Evolutionary conservation across 2,888 invertebrate genomes (phyloP), one percentile per base, ranked within the genome.

Genomic region (Drosophila kuntzei): DNA sequence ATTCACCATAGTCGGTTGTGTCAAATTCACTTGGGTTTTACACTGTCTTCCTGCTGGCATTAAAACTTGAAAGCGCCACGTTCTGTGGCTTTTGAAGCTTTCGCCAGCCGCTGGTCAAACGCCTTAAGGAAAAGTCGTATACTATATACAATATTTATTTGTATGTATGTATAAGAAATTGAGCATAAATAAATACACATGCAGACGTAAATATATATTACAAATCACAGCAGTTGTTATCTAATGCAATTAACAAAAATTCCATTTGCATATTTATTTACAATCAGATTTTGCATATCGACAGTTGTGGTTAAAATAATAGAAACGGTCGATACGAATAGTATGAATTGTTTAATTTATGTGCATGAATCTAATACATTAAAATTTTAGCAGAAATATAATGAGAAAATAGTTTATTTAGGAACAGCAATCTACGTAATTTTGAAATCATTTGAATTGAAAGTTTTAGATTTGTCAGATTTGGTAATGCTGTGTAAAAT

Each of bases 11-110:
- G 16, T 20, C 39, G 44, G 44, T 74, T 50, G 64, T 75, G 71
- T 66, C 67, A 76, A 86, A 83, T 66, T 73, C 83, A 63, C 86
- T 68, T 71, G 78, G 76, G 76, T 68, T 80, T 83, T 78, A 60
- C 53, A 64, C 58, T 74, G 76, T 78, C 71, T 70, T 83, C 87
- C 78, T 46, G 61, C 73, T 72, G 72, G 60, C 67, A 73, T 67
- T 82, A 76, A 77, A 78, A 83, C 78, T 76, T 73, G 67, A 86
- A 80, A 78, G 80, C 85, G 66, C 47, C 49, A 57, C 61, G 66
- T 67, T 77, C 44, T 68, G 49, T 44, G 49, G 59, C 55, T 62
- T 54, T 74, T 71, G 0, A 47, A 81, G 85, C 85, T 85, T 60
- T 69, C 41, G 50, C 63, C 67, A 46, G 34, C 58, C 29, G 55